phyloP scores from a whole-genome alignment of 2,797 vertebrate species.

The Mormyrops boulengeri region DNA sequence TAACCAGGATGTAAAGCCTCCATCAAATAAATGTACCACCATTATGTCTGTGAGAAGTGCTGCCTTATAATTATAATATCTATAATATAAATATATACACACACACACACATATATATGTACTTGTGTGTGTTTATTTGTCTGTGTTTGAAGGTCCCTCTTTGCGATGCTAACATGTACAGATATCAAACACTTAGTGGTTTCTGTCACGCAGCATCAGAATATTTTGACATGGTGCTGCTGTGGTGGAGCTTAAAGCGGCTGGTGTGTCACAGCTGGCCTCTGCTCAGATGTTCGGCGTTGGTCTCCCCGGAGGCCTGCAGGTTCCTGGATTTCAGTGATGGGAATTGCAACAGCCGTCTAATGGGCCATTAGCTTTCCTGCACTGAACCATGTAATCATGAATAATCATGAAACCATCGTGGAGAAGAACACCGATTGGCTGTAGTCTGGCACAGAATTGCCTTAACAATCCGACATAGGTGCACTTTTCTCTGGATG shows the following conservation, averaged over 20 bases:
- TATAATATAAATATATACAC: neutral
- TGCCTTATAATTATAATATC: neutral
- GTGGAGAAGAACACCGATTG: neutral
- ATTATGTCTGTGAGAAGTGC: neutral
- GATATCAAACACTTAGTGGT: neutral
- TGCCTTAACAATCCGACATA: neutral
- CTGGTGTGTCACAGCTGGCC: neutral
- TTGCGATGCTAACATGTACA: neutral
- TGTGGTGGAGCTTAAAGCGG: neutral
- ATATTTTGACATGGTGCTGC: neutral
- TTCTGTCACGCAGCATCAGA: neutral
- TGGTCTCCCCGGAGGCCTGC: neutral
- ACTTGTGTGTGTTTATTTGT: neutral
- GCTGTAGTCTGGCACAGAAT: neutral
- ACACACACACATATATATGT: neutral
- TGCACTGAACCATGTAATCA: neutral
- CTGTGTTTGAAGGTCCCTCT: neutral
- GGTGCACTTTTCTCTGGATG: neutral
- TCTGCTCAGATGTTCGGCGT: neutral
- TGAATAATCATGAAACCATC: neutral
- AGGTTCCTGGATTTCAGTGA: neutral
- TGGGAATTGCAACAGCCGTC: neutral
- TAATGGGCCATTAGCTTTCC: neutral
- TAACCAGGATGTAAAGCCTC: neutral
- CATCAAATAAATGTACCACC: neutral